These are phyloP conservation scores for Hemiscyllium ocellatum DNA, from an alignment of 2,113 vertebrate genomes.

Conservation along the genomic window DNA sequence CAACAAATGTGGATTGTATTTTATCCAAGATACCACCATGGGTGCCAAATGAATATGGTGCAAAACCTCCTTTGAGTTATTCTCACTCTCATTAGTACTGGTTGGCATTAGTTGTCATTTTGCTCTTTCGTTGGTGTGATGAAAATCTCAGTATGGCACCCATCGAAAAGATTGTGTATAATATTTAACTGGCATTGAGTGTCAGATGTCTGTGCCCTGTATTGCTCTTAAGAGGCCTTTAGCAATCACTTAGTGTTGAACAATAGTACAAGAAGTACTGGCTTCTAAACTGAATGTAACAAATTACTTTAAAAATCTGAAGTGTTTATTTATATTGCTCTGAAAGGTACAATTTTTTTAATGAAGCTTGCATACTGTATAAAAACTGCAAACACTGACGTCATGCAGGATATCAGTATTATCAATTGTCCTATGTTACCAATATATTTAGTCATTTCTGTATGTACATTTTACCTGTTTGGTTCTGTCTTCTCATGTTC, in stretches of 20 bases:
- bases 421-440: conserved; percentile 19
- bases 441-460: not conserved
- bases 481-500: conserved; percentile 17
- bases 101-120: not conserved
- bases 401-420: conserved; percentile 34
- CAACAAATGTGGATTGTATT: not conserved
- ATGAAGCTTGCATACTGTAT: conserved; percentile 9
- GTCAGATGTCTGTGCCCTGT: not conserved
- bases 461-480: not conserved
- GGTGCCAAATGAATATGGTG: not conserved
- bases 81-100: too few species aligned
- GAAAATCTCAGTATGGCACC: not conserved
- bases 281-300: conserved; percentile 19
- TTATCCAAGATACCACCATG: not conserved
- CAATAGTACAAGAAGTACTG: not conserved
- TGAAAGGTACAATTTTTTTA: conserved; percentile 17
- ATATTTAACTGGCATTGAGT: not conserved
- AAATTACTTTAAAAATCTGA: not conserved
- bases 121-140: not conserved
- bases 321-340: conserved; percentile 10
- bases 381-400: conserved; percentile 1
- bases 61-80: not conserved
- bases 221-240: not conserved
- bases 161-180: not conserved
- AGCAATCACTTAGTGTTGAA: not conserved